A percentile compares a stretch with the other conserved stretches of the same genome.
phyloP scores from a whole-genome alignment of 2,888 invertebrate species.

The Rapana venosa region DNA sequence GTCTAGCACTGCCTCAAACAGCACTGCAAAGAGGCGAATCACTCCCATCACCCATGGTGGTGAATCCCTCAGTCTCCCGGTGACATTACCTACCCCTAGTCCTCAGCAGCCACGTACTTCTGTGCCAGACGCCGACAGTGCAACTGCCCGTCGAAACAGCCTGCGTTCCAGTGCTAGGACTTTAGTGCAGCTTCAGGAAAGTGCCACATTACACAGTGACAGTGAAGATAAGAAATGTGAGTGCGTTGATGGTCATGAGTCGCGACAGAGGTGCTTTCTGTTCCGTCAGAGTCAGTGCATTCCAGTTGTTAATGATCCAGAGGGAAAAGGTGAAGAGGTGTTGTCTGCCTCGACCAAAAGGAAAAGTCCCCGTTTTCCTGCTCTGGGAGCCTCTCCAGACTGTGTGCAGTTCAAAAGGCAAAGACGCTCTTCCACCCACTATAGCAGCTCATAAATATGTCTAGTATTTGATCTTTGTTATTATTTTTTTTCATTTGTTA shows the following conservation, averaged over 20 bases:
- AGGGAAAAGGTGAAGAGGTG: not conserved
- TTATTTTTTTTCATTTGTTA: not conserved
- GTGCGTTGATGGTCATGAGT: too few relatives aligned
- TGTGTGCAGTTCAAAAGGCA: slow-evolving; percentile 42
- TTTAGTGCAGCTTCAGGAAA: not conserved
- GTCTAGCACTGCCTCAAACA: not conserved
- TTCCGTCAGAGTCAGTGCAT: not conserved
- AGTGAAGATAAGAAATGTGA: not conserved
- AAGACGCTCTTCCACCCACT: slow-evolving; percentile 13
- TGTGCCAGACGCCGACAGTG: not conserved
- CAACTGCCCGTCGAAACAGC: not conserved
- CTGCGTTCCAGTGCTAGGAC: not conserved
- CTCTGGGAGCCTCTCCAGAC: slow-evolving; percentile 45
- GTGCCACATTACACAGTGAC: not conserved
- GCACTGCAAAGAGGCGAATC: not conserved
- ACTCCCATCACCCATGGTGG: not conserved
- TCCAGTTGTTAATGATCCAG: not conserved
- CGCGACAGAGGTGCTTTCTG: not conserved
- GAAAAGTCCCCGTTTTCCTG: slow-evolving; percentile 42
- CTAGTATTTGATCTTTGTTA: not conserved
- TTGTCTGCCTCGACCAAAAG: not conserved
- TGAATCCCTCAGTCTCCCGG: not conserved
- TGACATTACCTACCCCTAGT: not conserved
- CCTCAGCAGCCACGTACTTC: not conserved
- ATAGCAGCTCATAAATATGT: too few relatives aligned